Percentiles rank a stretch among this genome's conserved stretches.
Conservation (phyloP, 2,888 invertebrate species). For the Habrosyne pyritoides region DNA sequence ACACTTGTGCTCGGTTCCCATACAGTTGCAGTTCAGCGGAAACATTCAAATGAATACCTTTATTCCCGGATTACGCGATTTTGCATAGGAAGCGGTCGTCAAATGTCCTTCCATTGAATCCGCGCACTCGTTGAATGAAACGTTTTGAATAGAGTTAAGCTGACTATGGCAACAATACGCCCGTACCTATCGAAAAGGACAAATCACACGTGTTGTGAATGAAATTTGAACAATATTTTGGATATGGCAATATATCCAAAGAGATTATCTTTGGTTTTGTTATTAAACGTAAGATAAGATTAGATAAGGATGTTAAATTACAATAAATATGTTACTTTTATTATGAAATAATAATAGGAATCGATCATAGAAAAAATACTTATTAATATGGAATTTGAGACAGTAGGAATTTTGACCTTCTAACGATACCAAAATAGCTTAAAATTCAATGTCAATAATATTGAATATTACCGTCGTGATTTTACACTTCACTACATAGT, state of each 20-base stretch:
- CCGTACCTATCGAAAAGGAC: conserved; percentile 51
- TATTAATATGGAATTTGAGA: too few relatives aligned
- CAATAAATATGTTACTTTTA: too few relatives aligned
- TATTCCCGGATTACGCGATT: conserved; percentile 79
- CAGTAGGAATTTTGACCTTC: too few relatives aligned
- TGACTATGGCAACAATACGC: conserved; percentile 58
- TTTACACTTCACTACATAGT: too few relatives aligned
- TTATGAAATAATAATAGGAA: too few relatives aligned
- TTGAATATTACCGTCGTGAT: too few relatives aligned
- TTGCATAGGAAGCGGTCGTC: conserved; percentile 81
- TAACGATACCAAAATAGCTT: too few relatives aligned
- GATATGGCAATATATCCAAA: conserved; percentile 41
- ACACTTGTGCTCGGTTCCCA: conserved; percentile 42
- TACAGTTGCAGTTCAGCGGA: conserved; percentile 58
- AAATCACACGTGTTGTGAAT: conserved; percentile 75
- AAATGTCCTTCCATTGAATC: conserved; percentile 64
- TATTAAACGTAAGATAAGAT: conserved; percentile 14
- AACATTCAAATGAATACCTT: conserved; percentile 71
- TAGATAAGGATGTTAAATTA: too few relatives aligned
- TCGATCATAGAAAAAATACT: too few relatives aligned
- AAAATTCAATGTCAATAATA: too few relatives aligned
- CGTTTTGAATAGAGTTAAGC: conserved; percentile 61
- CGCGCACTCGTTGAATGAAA: conserved; percentile 43
- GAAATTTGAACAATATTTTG: conserved; percentile 66
- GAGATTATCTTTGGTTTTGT: conserved; percentile 59